Evolutionary conservation across 2,113 vertebrate genomes (phyloP).

Genomic region (Cyanoramphus novaezelandiae): DNA sequence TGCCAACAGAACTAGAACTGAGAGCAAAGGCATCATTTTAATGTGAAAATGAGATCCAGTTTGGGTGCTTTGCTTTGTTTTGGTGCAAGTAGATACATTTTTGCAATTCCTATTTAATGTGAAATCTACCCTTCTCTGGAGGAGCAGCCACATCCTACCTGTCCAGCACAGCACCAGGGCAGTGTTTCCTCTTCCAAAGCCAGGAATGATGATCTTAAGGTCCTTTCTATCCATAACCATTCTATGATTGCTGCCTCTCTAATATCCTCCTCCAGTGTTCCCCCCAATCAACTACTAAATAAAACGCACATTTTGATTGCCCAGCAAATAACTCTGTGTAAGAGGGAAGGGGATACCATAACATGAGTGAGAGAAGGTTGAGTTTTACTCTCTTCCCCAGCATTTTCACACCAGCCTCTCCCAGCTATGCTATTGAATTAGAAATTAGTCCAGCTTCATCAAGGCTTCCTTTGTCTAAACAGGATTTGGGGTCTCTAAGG

Average conservation of each 20-base stretch:
- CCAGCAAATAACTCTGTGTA: background rate
- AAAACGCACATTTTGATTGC: background rate
- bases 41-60: background rate
- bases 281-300: background rate
- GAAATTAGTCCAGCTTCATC: background rate
- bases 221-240: background rate
- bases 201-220: background rate
- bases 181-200: background rate
- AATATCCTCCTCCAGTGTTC: background rate
- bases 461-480: background rate
- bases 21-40: background rate
- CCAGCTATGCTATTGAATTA: background rate
- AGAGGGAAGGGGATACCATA: background rate
- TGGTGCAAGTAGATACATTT: background rate
- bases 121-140: background rate
- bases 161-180: accelerated
- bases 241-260: background rate
- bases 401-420: background rate
- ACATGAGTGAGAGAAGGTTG: accelerated
- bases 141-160: background rate
- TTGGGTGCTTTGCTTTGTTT: background rate
- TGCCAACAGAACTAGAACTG: background rate
- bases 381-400: background rate
- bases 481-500: background rate
- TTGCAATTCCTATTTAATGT: background rate